A percentile compares a stretch with the other conserved stretches of the same genome.
These are phyloP conservation scores for Gobiocypris rarus DNA, from an alignment of 2,113 vertebrate species.

Conservation along the genomic window DNA sequence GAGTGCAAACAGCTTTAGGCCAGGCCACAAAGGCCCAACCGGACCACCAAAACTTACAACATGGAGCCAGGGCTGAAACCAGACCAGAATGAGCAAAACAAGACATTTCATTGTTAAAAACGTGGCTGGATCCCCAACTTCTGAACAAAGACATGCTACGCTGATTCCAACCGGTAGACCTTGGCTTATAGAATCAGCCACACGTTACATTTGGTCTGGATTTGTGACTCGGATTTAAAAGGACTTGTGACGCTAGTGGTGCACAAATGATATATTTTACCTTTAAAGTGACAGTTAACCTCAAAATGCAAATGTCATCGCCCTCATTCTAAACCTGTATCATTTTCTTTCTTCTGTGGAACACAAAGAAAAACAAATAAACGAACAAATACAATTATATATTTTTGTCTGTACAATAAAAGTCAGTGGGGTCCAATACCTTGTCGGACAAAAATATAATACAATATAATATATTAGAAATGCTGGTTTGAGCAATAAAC, in stretches of 20 bases:
- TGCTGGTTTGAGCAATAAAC: not conserved
- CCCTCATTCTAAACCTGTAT: not conserved
- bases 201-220: constrained; percentile 1
- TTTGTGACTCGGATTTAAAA: not conserved
- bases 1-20: constrained; percentile 51
- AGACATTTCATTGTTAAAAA: constrained; percentile 28
- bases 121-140: constrained; percentile 18
- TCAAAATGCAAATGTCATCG: not conserved
- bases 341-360: too few species aligned
- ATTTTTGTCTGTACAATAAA: too few species aligned
- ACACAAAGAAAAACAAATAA: not conserved
- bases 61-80: constrained; percentile 14
- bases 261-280: not conserved
- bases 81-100: constrained; percentile 42
- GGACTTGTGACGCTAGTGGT: not conserved
- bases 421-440: too few species aligned
- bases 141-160: constrained; percentile 34
- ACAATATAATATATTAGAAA: not conserved
- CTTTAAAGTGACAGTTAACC: not conserved
- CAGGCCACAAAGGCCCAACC: constrained; percentile 7
- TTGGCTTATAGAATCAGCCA: constrained; percentile 22
- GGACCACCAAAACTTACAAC: constrained; percentile 23
- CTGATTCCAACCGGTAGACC: constrained; percentile 27
- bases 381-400: not conserved
- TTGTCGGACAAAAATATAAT: not conserved